Evolutionary conservation across 2,888 invertebrate species (phyloP), one percentile per base, ranked within the genome.

Genomic region (Oxyteleia sp.): DNA sequence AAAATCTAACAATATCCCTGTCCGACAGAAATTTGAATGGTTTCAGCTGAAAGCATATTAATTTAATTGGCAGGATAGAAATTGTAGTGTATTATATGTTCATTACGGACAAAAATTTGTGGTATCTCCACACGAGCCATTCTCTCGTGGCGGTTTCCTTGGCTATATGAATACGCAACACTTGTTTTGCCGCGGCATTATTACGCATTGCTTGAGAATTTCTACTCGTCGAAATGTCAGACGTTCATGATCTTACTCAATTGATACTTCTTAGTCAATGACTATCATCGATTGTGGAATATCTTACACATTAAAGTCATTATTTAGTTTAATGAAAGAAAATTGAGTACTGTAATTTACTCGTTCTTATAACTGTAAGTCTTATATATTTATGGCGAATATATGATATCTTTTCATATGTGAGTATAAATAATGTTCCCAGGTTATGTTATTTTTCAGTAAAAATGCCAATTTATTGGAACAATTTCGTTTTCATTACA

Each of bases 221-320:
- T 81, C 84, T 80, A 90, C 89, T 88, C 87, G 61, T 85, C 64
- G 63, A 91, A 91, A 92, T 91, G 91, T 92, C 91, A 92, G 89
- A 89, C 88, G 89, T 89, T 86, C 88, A 89, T 85, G 85, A 82
- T 87, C 63, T 80, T 86, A 86, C 84, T 85, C 75, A 81, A 83
- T 86, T 85, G 61, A 82, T 85, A 79, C 71, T 85, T 84, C 86
- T 87, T 71, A 66, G 69, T 75, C 79, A 75, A 74, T 75, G 68
- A 23, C 66, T 64, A 64, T 47, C 55, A 53, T 74, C 47, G 71
- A 38, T 51, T 45, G 26, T 68, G 29, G 51, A 63, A 79, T 66
- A 72, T 66, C 26, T 45, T 49, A 11, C 29, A 43, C 35, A 41
- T 64, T 53, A 43, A 59, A 57, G 32, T 57, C 43, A 71, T 71